These are phyloP conservation scores for Forbesichthys agassizii DNA, from an alignment of 2,113 vertebrate species.

Conservation along the genomic window DNA sequence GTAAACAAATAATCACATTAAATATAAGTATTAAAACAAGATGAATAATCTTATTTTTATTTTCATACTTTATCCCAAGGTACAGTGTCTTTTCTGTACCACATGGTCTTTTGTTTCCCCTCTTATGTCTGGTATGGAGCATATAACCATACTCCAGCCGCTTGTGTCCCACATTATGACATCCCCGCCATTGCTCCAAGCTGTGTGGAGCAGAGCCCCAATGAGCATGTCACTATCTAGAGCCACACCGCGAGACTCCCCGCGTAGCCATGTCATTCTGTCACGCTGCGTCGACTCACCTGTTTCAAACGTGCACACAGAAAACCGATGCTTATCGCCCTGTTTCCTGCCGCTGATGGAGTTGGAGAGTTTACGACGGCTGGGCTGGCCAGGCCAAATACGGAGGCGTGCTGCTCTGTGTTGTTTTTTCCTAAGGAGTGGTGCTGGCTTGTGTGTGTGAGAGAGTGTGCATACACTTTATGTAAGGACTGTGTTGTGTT, in stretches of 20 bases:
- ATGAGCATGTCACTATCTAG: constrained; percentile 37
- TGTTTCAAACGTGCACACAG: constrained; percentile 3
- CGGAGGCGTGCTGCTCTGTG: constrained; percentile 17
- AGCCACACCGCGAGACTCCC: constrained; percentile 2
- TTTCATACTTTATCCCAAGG: background rate
- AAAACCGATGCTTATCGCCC: background rate
- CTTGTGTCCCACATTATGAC: constrained; percentile 1
- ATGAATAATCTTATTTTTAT: too few species aligned
- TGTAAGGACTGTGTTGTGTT: background rate
- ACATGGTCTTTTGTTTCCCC: background rate
- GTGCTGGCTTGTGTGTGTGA: background rate
- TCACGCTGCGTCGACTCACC: background rate
- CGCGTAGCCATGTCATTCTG: background rate
- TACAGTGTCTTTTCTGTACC: background rate
- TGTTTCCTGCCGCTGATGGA: background rate
- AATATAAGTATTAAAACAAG: too few species aligned
- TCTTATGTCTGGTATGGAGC: constrained; percentile 4
- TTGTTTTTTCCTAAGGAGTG: constrained; percentile 5
- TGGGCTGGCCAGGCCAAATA: background rate
- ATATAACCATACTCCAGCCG: constrained; percentile 10
- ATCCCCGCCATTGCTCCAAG: constrained; percentile 29
- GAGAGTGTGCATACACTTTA: background rate
- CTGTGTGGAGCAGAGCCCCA: constrained; percentile 26
- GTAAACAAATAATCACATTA: too few species aligned
- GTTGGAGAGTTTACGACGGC: background rate